Evolutionary conservation across 2,888 invertebrate species (phyloP).

Genomic region (Deilephila porcellus): DNA sequence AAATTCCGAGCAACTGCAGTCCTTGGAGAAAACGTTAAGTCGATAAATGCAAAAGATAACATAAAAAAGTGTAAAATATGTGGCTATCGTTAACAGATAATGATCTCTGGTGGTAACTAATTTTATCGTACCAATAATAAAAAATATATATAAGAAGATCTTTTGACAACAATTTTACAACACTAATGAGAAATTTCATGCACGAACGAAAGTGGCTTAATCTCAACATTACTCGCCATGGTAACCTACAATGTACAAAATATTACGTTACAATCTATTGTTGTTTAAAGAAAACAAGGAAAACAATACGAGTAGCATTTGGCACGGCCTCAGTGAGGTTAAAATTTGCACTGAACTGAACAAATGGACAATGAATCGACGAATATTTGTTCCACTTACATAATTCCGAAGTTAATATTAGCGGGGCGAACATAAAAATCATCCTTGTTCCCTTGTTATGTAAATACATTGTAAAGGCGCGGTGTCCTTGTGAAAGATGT

Average conservation of each 20-base stretch:
- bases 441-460: constrained; percentile 42
- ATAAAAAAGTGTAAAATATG: too few relatives aligned
- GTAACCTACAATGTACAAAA: neutral
- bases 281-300: constrained; percentile 23
- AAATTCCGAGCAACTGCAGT: too few relatives aligned
- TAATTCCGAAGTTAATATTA: constrained; percentile 51
- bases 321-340: constrained; percentile 31
- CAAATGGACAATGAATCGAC: constrained; percentile 71
- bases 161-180: too few relatives aligned
- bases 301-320: constrained; percentile 22
- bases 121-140: too few relatives aligned
- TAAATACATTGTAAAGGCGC: constrained; percentile 40
- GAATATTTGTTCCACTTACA: constrained; percentile 69
- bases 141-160: too few relatives aligned
- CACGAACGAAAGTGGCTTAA: neutral
- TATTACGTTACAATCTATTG: constrained; percentile 12
- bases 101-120: too few relatives aligned
- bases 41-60: too few relatives aligned
- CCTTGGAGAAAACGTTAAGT: too few relatives aligned
- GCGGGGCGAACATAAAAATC: constrained; percentile 39
- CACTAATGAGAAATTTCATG: neutral
- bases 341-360: constrained; percentile 53
- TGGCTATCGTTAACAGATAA: too few relatives aligned
- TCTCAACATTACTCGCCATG: neutral
- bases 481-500: constrained; percentile 44